Percentiles rank a stretch among this genome's conserved stretches.
Evolutionary conservation across 2,113 vertebrate species (phyloP).

Genomic region (Vimba vimba): DNA sequence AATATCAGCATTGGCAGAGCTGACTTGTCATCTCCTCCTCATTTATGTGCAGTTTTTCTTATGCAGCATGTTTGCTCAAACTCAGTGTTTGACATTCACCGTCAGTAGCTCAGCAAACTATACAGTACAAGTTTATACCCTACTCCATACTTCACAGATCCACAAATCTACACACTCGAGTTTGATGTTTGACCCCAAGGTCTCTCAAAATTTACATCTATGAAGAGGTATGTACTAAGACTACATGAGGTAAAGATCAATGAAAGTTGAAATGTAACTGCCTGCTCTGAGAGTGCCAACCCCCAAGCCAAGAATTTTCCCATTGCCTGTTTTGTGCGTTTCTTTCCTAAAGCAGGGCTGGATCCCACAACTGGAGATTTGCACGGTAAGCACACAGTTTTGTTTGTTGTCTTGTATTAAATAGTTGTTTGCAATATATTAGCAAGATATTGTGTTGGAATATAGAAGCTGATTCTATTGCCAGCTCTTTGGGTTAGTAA

Average conservation of each 20-base stretch:
- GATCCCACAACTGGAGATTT: slow-evolving; percentile 65
- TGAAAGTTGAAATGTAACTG: slow-evolving; percentile 81
- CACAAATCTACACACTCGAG: not conserved
- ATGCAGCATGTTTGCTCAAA: not conserved
- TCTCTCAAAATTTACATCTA: slow-evolving; percentile 65
- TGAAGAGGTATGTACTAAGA: slow-evolving; percentile 67
- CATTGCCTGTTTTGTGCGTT: slow-evolving; percentile 62
- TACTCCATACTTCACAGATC: not conserved
- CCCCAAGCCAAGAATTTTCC: slow-evolving; percentile 66
- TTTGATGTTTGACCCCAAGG: slow-evolving; percentile 62
- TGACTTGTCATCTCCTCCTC: slow-evolving; percentile 19
- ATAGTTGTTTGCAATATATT: not conserved
- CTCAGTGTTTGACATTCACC: not conserved
- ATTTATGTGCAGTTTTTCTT: slow-evolving; percentile 28
- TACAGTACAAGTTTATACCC: slow-evolving; percentile 14
- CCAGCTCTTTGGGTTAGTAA: not conserved
- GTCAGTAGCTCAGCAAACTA: slow-evolving; percentile 13
- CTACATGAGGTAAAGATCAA: slow-evolving; percentile 75
- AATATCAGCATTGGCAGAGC: slow-evolving; percentile 3
- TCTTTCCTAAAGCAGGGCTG: slow-evolving; percentile 70
- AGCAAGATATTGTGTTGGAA: not conserved
- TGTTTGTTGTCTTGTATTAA: not conserved
- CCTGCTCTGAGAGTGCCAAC: slow-evolving; percentile 69
- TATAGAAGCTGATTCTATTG: not conserved
- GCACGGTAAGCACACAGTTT: slow-evolving; percentile 69